These are phyloP conservation scores for Anagyrus pseudococci DNA, from an alignment of 2,888 invertebrate genomes.

Conservation along the genomic window DNA sequence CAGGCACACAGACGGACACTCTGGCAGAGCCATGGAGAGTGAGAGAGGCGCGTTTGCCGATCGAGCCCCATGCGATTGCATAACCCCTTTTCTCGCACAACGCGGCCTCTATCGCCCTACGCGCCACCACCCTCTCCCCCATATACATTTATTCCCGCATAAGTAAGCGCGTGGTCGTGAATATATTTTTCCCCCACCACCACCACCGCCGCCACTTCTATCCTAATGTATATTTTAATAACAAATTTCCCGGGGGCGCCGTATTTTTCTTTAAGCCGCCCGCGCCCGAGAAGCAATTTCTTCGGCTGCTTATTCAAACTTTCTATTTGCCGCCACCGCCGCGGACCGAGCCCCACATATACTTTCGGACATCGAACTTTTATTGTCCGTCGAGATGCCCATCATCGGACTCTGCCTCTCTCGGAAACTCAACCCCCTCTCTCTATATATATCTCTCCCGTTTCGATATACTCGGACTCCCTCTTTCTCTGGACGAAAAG, in stretches of 20 bases:
- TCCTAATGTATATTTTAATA: constrained; percentile 53
- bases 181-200: constrained; percentile 42
- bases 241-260: constrained; percentile 41
- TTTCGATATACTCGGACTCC: too few species aligned
- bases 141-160: constrained; percentile 57
- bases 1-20: not conserved
- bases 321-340: constrained; percentile 12
- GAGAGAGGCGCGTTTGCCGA: too few species aligned
- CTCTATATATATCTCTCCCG: too few species aligned
- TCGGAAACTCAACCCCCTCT: too few species aligned
- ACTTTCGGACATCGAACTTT: constrained; percentile 4
- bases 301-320: constrained; percentile 3
- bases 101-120: not conserved
- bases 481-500: too few species aligned
- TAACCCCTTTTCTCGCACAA: constrained; percentile 38
- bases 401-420: too few species aligned
- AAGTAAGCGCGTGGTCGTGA: constrained; percentile 49
- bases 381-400: not conserved
- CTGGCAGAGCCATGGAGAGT: constrained; percentile 11
- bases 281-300: constrained; percentile 7
- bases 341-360: constrained; percentile 1
- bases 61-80: constrained; percentile 47
- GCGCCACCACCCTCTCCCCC: constrained; percentile 31
- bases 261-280: constrained; percentile 33
- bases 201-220: constrained; percentile 15